These are phyloP conservation scores for Amblyjoppa proteus DNA, from an alignment of 2,888 invertebrate species.

Conservation along the genomic window DNA sequence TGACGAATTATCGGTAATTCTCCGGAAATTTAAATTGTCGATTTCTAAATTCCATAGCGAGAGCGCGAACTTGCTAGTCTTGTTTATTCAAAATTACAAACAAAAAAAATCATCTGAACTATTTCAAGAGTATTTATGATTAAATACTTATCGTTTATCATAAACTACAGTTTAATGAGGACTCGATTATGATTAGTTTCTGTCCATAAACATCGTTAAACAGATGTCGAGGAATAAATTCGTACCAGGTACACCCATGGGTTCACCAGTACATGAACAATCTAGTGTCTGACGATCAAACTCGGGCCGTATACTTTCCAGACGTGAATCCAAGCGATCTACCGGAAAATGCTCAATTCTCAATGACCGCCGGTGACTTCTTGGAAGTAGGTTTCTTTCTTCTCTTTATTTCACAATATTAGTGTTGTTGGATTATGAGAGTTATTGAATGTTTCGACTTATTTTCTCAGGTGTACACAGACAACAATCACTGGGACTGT, in stretches of 20 bases:
- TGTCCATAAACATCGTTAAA: conserved; percentile 44
- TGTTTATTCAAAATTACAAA: neutral
- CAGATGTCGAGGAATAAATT: conserved; percentile 89
- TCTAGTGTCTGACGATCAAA: conserved; percentile 92
- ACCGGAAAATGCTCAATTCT: conserved; percentile 90
- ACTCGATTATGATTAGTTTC: conserved; percentile 60
- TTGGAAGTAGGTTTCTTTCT: conserved; percentile 89
- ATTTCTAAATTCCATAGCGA: neutral
- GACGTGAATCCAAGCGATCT: conserved; percentile 93
- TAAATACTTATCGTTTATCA: conserved; percentile 15
- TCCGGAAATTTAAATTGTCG: no score
- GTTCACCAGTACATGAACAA: conserved; percentile 98
- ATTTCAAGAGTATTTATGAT: neutral
- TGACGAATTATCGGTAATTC: no score
- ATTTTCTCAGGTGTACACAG: conserved; percentile 88
- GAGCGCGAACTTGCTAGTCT: neutral
- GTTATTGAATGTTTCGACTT: neutral
- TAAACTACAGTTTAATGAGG: conserved; percentile 33
- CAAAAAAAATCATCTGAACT: neutral
- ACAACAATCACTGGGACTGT: conserved; percentile 93
- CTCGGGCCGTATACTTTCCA: conserved; percentile 92
- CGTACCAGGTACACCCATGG: conserved; percentile 96
- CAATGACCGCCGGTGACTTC: conserved; percentile 99
- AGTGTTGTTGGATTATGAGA: neutral
- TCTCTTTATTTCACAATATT: neutral